Evolutionary conservation across 2,888 invertebrate genomes (phyloP).

Genomic region (Drosophila diplacantha): DNA sequence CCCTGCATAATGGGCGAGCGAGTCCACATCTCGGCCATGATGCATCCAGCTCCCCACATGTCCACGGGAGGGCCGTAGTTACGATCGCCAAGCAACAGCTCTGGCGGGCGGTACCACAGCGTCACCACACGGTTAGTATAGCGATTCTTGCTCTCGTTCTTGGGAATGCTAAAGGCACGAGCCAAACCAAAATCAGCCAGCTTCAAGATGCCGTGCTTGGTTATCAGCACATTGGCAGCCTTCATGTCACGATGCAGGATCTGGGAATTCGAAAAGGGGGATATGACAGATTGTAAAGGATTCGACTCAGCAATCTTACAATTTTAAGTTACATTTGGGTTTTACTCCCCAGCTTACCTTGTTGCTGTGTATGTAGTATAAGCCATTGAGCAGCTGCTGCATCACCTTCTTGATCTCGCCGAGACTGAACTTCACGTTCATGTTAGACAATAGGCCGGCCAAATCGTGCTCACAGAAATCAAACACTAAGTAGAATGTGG

Average conservation of each 20-base stretch:
- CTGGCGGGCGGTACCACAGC: constrained; percentile 91
- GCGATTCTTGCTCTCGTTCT: constrained; percentile 89
- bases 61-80: constrained; percentile 99
- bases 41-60: constrained; percentile 98
- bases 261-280: constrained; percentile 47
- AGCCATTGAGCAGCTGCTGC: constrained; percentile 89
- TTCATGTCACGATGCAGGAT: constrained; percentile 98
- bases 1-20: constrained; percentile 96
- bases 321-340: background rate
- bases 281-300: background rate
- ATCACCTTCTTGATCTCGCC: constrained; percentile 98
- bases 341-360: constrained; percentile 79
- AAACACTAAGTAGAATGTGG: constrained; percentile 89
- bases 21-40: constrained; percentile 99
- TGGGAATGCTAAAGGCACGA: constrained; percentile 92
- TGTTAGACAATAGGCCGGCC: constrained; percentile 95
- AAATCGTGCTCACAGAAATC: constrained; percentile 99
- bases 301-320: background rate
- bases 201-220: constrained; percentile 95
- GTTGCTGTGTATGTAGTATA: constrained; percentile 97
- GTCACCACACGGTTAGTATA: constrained; percentile 99
- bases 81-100: constrained; percentile 84
- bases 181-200: constrained; percentile 99
- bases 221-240: constrained; percentile 98
- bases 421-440: constrained; percentile 95